A percentile compares a stretch with the other conserved stretches of the same genome.
Evolutionary conservation across 2,797 vertebrate genomes (phyloP).

Genomic region (Helarctos malayanus): DNA sequence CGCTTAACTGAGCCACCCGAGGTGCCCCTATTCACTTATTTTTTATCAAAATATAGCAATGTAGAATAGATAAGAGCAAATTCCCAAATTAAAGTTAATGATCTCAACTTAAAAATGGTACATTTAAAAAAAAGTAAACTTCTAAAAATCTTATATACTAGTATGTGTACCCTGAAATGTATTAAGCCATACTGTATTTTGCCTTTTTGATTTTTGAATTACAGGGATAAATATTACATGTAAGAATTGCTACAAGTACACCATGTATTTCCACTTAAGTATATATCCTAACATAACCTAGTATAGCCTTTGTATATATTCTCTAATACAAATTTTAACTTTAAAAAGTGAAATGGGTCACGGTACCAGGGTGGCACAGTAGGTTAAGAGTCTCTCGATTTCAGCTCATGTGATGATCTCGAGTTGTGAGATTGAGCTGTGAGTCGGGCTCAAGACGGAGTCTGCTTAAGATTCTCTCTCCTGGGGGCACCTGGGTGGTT

Average conservation of each 20-base stretch:
- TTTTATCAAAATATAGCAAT: background rate
- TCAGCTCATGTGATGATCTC: background rate
- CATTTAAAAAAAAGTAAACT: constrained; percentile 48
- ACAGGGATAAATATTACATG: background rate
- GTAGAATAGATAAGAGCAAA: background rate
- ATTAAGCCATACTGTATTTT: background rate
- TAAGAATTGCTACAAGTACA: background rate
- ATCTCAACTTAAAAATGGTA: background rate
- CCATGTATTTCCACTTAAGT: background rate
- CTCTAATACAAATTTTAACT: background rate
- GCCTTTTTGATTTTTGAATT: constrained; percentile 18
- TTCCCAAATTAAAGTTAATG: background rate
- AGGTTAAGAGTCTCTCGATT: background rate
- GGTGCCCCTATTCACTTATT: background rate
- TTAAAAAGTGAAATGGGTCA: background rate
- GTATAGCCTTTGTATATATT: background rate
- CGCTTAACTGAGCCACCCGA: background rate
- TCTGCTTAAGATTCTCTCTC: background rate
- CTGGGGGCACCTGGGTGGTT: background rate
- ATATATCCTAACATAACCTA: background rate
- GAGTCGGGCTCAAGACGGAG: background rate
- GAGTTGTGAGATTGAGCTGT: background rate
- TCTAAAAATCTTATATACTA: background rate
- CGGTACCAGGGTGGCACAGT: background rate
- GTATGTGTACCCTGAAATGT: background rate